phyloP scores from a whole-genome alignment of 2,797 vertebrate species.

The Catharus ustulatus region DNA sequence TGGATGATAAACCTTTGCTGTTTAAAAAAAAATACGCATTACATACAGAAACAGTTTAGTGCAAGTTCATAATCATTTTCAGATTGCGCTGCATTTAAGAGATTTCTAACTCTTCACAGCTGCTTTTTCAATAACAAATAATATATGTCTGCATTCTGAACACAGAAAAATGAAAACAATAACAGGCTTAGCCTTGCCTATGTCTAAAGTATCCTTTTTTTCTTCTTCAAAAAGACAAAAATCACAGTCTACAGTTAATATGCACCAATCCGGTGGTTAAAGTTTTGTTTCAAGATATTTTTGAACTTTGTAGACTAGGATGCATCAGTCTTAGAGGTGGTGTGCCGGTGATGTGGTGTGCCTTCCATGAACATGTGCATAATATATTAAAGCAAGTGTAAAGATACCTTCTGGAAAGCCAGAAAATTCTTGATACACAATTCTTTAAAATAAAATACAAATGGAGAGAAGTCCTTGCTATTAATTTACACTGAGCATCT shows the following conservation, averaged over 20 bases:
- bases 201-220: not conserved
- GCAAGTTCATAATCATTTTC: not conserved
- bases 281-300: not conserved
- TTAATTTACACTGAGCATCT: not conserved
- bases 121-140: not conserved
- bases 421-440: not conserved
- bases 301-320: not conserved
- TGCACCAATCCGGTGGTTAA: not conserved
- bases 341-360: not conserved
- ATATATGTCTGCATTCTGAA: not conserved
- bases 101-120: not conserved
- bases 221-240: not conserved
- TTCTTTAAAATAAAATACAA: not conserved
- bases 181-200: not conserved
- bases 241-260: not conserved
- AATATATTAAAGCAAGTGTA: not conserved
- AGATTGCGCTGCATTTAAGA: not conserved
- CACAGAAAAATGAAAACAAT: not conserved
- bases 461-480: not conserved
- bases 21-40: not conserved
- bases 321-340: not conserved
- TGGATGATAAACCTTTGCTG: constrained; percentile 84
- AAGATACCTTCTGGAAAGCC: not conserved
- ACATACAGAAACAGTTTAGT: not conserved
- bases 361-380: not conserved